Evolutionary conservation across 2,113 vertebrate genomes (phyloP), one percentile per base, ranked within the genome.

Genomic region (Blennius ocellaris): DNA sequence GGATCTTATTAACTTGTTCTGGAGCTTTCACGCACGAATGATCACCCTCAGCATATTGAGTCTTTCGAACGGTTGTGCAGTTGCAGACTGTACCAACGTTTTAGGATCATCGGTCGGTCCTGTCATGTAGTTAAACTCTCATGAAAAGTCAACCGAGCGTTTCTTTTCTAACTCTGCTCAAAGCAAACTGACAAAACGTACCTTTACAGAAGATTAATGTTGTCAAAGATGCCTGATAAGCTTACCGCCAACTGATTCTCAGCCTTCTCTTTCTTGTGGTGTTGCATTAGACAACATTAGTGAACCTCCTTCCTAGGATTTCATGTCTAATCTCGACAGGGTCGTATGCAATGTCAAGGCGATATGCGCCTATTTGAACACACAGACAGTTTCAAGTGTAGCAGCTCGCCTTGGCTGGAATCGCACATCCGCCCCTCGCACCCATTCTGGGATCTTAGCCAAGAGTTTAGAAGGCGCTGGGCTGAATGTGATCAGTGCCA

Each of bases 401-500:
- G 51, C 50, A 55, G 6, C 52, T 49, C 0, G 38, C 49, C 73
- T 49, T 17, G 48, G 21, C 55, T 60, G 47, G 47, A 47, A 78
- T 37, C 36, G 48, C 67, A 41, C 47, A 36, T 47, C 1, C 49
- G 7, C 7, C 47, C 30, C 7, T 7, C 10, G 8, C 41, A 53
- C 45, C 63, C n/a, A 41, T 68, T 61, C 73, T 44, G 37, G 62
- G 69, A 81, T 17, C n/a, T 6, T 16, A 7, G 63, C 69, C 68
- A 72, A 51, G 17, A 51, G 17, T 51, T 53, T 49, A 5, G 38
- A 17, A 73, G 40, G 48, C 53, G 11, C 62, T 14, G 56, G 7
- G 43, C 53, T 44, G 17, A 62, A 68, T 47, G 36, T 52, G 15
- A 11, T 63, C 40, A 36, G 21, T 38, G n/a, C 37, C 17, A 6